A percentile compares a stretch with the other conserved stretches of the same genome.
phyloP scores from a whole-genome alignment of 2,797 vertebrate species.

The Erpetoichthys calabaricus region DNA sequence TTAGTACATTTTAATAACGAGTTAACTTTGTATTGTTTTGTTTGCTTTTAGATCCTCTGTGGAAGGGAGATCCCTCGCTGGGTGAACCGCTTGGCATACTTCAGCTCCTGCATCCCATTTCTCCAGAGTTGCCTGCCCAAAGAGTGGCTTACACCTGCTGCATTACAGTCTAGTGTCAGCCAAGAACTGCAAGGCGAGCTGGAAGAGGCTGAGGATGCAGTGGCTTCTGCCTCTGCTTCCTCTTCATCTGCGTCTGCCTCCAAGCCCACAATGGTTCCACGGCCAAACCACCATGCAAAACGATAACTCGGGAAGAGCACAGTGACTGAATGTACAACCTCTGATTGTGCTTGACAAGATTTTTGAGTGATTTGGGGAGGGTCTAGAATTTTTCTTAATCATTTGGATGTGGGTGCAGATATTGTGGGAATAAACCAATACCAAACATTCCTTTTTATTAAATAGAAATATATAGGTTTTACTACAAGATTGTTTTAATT shows the following conservation, averaged over 20 bases:
- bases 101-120: conserved; percentile 97
- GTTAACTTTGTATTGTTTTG: background rate
- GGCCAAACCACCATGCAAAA: background rate
- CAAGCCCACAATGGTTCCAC: background rate
- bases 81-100: conserved; percentile 97
- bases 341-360: no score
- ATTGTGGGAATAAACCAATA: no score
- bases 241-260: conserved; percentile 23
- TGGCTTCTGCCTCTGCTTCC: conserved; percentile 53
- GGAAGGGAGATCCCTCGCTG: conserved; percentile 94
- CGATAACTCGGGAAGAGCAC: background rate
- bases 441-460: no score
- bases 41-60: conserved; percentile 69
- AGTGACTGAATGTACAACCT: background rate
- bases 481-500: background rate
- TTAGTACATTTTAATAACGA: no score
- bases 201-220: conserved; percentile 83
- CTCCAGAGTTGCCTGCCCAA: conserved; percentile 96
- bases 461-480: no score
- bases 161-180: conserved; percentile 91
- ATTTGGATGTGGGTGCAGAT: no score
- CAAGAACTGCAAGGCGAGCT: conserved; percentile 84
- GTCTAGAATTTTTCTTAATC: no score
- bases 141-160: conserved; percentile 95
- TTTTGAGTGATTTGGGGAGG: no score